Percentiles rank a stretch among this genome's conserved stretches.
Conservation (phyloP, 2,797 vertebrate genomes). For the Macropodus opercularis region DNA sequence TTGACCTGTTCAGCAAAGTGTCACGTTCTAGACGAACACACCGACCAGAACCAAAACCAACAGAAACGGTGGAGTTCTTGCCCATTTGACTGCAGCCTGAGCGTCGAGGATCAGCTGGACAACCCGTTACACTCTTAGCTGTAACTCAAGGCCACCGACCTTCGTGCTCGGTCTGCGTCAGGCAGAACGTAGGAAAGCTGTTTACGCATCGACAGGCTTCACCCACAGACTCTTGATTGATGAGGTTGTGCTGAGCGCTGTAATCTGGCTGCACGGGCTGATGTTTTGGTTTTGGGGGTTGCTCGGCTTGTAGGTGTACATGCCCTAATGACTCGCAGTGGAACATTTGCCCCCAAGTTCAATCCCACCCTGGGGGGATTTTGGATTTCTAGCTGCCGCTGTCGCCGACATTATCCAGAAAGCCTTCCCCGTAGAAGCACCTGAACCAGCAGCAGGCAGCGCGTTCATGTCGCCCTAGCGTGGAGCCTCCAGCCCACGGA, state of each 20-base stretch:
- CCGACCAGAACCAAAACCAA: too few relatives aligned
- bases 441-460: constrained; percentile 61
- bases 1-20: too few relatives aligned
- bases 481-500: constrained; percentile 30
- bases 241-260: neutral
- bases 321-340: constrained; percentile 57
- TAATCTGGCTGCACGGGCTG: constrained; percentile 5
- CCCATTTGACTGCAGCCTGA: too few relatives aligned
- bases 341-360: constrained; percentile 66
- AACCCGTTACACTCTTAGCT: too few relatives aligned
- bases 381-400: constrained; percentile 40
- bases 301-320: constrained; percentile 36
- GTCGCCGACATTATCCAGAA: constrained; percentile 72
- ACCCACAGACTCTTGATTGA: neutral
- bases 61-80: too few relatives aligned
- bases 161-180: too few relatives aligned
- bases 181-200: too few relatives aligned
- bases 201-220: neutral
- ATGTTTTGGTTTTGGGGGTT: constrained; percentile 27
- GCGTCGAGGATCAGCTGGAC: too few relatives aligned
- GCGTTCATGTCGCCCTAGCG: constrained; percentile 64
- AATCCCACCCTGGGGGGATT: constrained; percentile 54
- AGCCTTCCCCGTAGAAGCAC: constrained; percentile 50
- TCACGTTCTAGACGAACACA: too few relatives aligned
- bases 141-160: too few relatives aligned